These are phyloP conservation scores for Margaritifera margaritifera DNA, from an alignment of 2,888 invertebrate species.

Conservation along the genomic window DNA sequence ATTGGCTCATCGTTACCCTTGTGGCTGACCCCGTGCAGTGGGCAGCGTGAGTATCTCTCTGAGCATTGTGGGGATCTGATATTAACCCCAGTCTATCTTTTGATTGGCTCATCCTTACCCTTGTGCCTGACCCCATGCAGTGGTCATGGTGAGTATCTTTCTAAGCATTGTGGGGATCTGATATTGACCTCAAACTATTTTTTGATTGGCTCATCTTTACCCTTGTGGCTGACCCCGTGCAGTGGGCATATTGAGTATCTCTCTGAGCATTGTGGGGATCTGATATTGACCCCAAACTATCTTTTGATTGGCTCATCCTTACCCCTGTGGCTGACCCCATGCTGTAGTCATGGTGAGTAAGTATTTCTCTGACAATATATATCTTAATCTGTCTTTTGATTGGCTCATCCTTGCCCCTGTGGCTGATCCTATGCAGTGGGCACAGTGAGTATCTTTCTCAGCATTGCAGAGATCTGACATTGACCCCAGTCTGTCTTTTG, in stretches of 20 bases:
- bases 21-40: slow-evolving; percentile 66
- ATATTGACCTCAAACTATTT: slow-evolving; percentile 92
- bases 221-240: slow-evolving; percentile 80
- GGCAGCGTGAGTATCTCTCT: not conserved
- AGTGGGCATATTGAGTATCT: slow-evolving; percentile 6
- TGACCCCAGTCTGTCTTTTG: not conserved
- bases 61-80: not conserved
- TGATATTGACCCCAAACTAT: not conserved
- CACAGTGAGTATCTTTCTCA: not conserved
- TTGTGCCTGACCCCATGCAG: too few species aligned
- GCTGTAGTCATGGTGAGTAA: too few species aligned
- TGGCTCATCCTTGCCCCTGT: slow-evolving; percentile 88
- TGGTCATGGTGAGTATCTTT: too few species aligned
- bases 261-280: slow-evolving; percentile 7
- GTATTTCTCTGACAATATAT: too few species aligned
- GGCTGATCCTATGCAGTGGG: slow-evolving; percentile 78
- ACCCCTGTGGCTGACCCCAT: too few species aligned
- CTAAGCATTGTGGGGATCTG: slow-evolving; percentile 82
- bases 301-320: not conserved
- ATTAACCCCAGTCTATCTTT: slow-evolving; percentile 78
- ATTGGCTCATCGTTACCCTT: not conserved
- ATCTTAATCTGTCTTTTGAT: slow-evolving; percentile 87
- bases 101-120: not conserved
- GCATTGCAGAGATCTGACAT: not conserved
- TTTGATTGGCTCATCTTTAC: slow-evolving; percentile 85